Evolutionary conservation across 2,888 invertebrate genomes (phyloP).

Genomic region (Andrena minutula): DNA sequence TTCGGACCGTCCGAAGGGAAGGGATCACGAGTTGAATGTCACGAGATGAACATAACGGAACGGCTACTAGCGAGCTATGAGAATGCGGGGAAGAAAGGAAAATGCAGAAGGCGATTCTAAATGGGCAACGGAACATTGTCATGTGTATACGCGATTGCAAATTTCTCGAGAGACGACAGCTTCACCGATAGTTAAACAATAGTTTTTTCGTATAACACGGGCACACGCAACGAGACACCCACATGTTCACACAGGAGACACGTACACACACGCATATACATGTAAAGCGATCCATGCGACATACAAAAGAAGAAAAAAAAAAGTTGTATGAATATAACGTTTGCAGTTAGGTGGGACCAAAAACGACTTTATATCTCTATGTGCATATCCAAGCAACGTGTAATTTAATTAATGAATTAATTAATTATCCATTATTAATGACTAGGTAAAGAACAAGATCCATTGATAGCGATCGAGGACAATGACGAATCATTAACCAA

Average conservation of each 20-base stretch:
- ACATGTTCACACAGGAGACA: conserved; percentile 27
- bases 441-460: conserved; percentile 79
- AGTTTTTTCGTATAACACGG: conserved; percentile 66
- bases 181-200: conserved; percentile 73
- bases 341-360: conserved; percentile 85
- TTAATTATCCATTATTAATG: conserved; percentile 84
- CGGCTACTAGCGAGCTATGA: background rate
- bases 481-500: conserved; percentile 81
- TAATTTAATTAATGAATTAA: conserved; percentile 84
- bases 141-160: conserved; percentile 68
- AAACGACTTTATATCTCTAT: conserved; percentile 85
- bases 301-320: conserved; percentile 56
- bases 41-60: conserved; percentile 9
- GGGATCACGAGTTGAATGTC: conserved; percentile 50
- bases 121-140: conserved; percentile 54
- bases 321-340: conserved; percentile 84
- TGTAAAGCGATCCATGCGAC: conserved; percentile 72
- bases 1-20: conserved; percentile 55
- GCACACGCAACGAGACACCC: conserved; percentile 53
- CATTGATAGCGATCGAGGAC: conserved; percentile 80
- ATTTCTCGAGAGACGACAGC: conserved; percentile 70
- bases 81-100: conserved; percentile 15
- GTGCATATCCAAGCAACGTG: conserved; percentile 85
- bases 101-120: conserved; percentile 36
- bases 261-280: conserved; percentile 57